Evolutionary conservation across 2,113 vertebrate genomes (phyloP).

Genomic region (Prolemur simus): DNA sequence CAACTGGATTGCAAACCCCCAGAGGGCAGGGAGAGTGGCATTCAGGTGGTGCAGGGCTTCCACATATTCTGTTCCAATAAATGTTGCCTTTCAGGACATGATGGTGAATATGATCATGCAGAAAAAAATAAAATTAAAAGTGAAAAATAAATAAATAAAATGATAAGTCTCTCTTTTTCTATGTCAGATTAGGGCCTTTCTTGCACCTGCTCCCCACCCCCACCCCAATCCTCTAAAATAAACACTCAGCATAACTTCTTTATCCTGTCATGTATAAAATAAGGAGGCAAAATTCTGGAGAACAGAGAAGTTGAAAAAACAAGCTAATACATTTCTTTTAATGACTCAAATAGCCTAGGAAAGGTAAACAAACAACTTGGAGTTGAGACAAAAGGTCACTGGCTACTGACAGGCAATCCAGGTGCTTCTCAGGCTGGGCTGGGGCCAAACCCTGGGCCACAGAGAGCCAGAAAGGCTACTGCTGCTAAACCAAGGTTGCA

Average conservation of each 20-base stretch:
- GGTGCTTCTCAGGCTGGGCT: neutral
- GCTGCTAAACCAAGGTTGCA: neutral
- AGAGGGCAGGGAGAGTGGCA: neutral
- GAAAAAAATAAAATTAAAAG: neutral
- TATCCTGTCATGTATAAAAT: neutral
- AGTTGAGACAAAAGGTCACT: constrained; percentile 8
- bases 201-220: no score
- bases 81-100: neutral
- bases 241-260: neutral
- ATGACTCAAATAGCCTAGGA: constrained; percentile 30
- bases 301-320: constrained; percentile 25
- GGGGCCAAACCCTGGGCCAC: neutral
- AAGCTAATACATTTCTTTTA: constrained; percentile 51
- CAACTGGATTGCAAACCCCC: neutral
- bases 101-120: neutral
- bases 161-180: neutral
- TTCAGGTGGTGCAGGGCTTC: neutral
- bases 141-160: neutral
- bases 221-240: neutral
- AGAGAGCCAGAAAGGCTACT: neutral
- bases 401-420: neutral
- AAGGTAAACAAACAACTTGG: constrained; percentile 57
- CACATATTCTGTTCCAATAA: neutral
- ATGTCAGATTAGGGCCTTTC: neutral
- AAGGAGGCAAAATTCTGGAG: neutral